phyloP scores from a whole-genome alignment of 1,140 invertebrate species.

The Diachasma alloeum region DNA sequence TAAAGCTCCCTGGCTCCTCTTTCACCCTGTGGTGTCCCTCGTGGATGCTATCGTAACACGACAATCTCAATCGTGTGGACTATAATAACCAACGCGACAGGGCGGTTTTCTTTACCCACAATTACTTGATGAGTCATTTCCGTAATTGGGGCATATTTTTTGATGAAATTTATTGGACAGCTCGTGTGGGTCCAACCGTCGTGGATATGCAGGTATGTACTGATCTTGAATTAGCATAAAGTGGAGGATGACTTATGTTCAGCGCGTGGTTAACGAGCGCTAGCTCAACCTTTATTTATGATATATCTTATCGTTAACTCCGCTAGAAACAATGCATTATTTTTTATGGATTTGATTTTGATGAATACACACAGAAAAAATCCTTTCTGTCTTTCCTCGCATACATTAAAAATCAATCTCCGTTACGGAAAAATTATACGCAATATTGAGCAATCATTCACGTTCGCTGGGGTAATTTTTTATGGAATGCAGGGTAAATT shows the following conservation, averaged over 20 bases:
- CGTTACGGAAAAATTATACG: too few species aligned
- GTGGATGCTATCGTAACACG: constrained; percentile 35
- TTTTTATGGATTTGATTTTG: too few species aligned
- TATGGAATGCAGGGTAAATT: too few species aligned
- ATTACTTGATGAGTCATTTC: constrained; percentile 63
- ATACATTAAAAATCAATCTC: too few species aligned
- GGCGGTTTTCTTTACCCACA: constrained; percentile 48
- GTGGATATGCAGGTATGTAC: neutral
- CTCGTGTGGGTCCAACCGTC: constrained; percentile 10
- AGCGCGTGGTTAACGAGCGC: constrained; percentile 50
- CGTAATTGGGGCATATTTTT: constrained; percentile 60
- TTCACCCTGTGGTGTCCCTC: constrained; percentile 1
- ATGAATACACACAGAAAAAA: too few species aligned
- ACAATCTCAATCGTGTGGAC: constrained; percentile 36
- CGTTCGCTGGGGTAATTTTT: too few species aligned
- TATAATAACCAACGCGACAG: neutral
- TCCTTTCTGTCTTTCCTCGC: too few species aligned
- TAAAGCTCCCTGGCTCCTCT: constrained; percentile 32
- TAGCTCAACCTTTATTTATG: constrained; percentile 23
- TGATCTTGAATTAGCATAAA: constrained; percentile 48
- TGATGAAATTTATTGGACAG: constrained; percentile 47
- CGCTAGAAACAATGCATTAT: too few species aligned
- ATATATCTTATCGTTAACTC: too few species aligned
- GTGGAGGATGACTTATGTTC: constrained; percentile 49
- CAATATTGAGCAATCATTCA: too few species aligned